Evolutionary conservation across 2,113 vertebrate genomes (phyloP).

Genomic region (Mormoops blainvillei): DNA sequence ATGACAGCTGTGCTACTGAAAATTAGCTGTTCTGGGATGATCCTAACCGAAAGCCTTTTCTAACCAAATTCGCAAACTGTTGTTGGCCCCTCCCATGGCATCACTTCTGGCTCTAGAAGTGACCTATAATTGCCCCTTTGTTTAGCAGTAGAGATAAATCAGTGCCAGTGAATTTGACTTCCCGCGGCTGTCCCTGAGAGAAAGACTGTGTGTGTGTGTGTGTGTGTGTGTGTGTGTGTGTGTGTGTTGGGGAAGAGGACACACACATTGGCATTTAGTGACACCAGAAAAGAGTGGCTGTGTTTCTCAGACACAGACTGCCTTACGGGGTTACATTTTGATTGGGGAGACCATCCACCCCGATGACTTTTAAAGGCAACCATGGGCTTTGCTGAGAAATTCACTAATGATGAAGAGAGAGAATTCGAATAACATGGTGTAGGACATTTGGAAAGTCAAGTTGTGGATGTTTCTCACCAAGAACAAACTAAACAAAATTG

Average conservation of each 20-base stretch:
- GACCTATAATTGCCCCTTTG: not conserved
- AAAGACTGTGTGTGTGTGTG: not conserved
- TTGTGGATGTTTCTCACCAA: slow-evolving; percentile 46
- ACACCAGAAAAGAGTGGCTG: not conserved
- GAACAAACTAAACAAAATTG: slow-evolving; percentile 45
- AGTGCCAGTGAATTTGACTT: not conserved
- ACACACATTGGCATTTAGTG: not conserved
- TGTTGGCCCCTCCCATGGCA: not conserved
- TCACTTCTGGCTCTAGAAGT: not conserved
- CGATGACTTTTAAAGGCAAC: not conserved
- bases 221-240: too few species aligned
- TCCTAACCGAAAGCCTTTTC: not conserved
- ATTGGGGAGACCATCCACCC: not conserved
- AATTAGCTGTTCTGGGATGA: not conserved
- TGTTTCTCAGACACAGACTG: not conserved
- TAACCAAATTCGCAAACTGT: not conserved
- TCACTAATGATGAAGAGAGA: not conserved
- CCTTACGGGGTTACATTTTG: not conserved
- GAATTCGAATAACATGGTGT: not conserved
- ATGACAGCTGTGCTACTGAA: not conserved
- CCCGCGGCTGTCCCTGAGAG: not conserved
- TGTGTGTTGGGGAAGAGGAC: not conserved
- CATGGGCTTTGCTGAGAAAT: not conserved
- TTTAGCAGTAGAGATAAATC: not conserved
- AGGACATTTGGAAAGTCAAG: slow-evolving; percentile 26